Percentiles rank a stretch among this genome's conserved stretches.
These are phyloP conservation scores for Hexactinellida sp. DNA, from an alignment of 37 sponge, comb jelly and placozoan species.

Conservation along the genomic window DNA sequence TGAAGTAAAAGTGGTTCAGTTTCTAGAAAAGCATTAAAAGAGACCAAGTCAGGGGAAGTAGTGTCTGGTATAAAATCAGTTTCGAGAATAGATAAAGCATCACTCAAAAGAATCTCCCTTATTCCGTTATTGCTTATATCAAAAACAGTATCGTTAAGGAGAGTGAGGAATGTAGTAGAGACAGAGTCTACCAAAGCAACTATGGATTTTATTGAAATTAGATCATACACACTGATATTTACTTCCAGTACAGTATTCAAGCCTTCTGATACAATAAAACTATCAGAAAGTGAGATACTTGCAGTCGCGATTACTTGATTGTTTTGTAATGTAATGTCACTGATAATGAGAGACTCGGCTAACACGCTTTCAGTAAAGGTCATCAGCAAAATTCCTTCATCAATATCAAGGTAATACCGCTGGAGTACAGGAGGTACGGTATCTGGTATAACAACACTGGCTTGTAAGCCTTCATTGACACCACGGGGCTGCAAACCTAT, in stretches of 20 bases:
- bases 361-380: conserved; percentile 52
- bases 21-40: conserved; percentile 47
- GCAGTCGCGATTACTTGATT: neutral
- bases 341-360: neutral
- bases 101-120: neutral
- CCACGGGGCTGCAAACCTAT: conserved; percentile 43
- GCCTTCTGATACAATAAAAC: neutral
- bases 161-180: conserved; percentile 29
- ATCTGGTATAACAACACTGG: conserved; percentile 32
- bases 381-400: conserved; percentile 34
- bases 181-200: conserved; percentile 34
- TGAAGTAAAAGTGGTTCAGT: conserved; percentile 25
- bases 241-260: neutral
- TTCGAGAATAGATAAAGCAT: conserved; percentile 16
- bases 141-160: conserved; percentile 26
- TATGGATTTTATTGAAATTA: conserved; percentile 40
- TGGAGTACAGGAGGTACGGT: conserved; percentile 40
- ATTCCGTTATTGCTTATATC: conserved; percentile 54
- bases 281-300: neutral
- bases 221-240: neutral
- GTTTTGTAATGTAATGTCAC: neutral
- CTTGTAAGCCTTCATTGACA: conserved; percentile 14
- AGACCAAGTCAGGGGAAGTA: conserved; percentile 33
- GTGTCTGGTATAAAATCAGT: conserved; percentile 30
- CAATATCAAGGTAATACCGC: conserved; percentile 45